Conservation (phyloP, 2,113 vertebrate species). For the Rhinichthys klamathensis region DNA sequence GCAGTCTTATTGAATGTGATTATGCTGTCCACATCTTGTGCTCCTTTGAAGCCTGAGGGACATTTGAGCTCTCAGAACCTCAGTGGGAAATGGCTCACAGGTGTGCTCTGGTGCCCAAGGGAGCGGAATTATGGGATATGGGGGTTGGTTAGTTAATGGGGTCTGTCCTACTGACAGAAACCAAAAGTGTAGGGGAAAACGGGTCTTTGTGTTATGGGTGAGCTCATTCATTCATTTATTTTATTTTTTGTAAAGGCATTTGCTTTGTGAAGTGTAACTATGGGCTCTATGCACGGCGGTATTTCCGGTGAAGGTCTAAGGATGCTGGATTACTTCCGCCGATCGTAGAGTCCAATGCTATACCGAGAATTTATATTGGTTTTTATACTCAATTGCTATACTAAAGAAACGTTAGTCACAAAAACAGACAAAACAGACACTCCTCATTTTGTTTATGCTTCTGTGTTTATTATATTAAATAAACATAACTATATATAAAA, state of each 20-base stretch:
- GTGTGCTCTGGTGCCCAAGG: conserved; percentile 68
- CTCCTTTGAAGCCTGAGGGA: conserved; percentile 56
- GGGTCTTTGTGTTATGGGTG: background rate
- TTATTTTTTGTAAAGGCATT: background rate
- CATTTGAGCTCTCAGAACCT: conserved; percentile 64
- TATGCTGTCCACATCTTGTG: conserved; percentile 54
- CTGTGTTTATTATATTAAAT: too few relatives aligned
- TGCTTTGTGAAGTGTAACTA: background rate
- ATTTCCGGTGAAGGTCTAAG: too few relatives aligned
- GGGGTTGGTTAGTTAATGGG: conserved; percentile 47
- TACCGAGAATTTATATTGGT: too few relatives aligned
- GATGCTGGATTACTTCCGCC: too few relatives aligned
- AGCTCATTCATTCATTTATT: background rate
- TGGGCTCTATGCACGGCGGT: too few relatives aligned
- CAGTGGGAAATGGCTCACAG: conserved; percentile 73
- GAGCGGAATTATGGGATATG: conserved; percentile 58
- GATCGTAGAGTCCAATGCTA: too few relatives aligned
- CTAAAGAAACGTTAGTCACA: too few relatives aligned
- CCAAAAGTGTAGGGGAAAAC: conserved; percentile 65
- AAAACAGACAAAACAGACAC: too few relatives aligned
- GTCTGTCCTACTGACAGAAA: conserved; percentile 56
- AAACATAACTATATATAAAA: too few relatives aligned
- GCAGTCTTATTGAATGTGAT: conserved; percentile 44
- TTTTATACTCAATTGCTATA: too few relatives aligned
- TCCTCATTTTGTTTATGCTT: too few relatives aligned